These are phyloP conservation scores for Amorpha juglandis DNA, from an alignment of 2,888 invertebrate species.

Conservation along the genomic window DNA sequence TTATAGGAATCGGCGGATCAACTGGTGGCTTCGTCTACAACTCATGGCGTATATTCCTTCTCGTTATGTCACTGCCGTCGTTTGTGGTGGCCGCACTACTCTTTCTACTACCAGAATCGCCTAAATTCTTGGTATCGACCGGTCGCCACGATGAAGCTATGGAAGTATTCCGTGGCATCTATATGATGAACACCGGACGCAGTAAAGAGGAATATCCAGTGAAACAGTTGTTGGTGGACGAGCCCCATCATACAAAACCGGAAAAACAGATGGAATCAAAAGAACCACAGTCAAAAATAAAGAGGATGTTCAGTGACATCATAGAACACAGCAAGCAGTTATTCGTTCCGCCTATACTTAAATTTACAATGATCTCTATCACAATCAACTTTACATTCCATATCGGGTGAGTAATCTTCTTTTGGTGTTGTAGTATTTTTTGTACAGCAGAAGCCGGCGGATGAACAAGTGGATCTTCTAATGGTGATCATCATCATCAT, in stretches of 20 bases:
- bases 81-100: constrained; percentile 93
- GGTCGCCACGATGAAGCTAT: constrained; percentile 92
- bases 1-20: constrained; percentile 87
- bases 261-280: constrained; percentile 86
- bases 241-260: constrained; percentile 70
- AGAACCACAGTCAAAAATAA: constrained; percentile 87
- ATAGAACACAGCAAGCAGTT: constrained; percentile 92
- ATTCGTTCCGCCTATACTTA: constrained; percentile 91
- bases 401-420: constrained; percentile 87
- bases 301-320: constrained; percentile 90
- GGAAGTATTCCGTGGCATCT: constrained; percentile 92
- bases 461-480: no score
- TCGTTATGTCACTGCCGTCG: constrained; percentile 94
- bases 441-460: no score
- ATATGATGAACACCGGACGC: constrained; percentile 91
- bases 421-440: not conserved
- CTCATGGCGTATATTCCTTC: constrained; percentile 96
- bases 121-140: constrained; percentile 92
- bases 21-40: constrained; percentile 91
- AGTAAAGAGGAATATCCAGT: constrained; percentile 90
- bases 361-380: constrained; percentile 93
- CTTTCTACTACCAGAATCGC: constrained; percentile 94
- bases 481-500: no score
- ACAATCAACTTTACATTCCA: constrained; percentile 96
- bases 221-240: constrained; percentile 87